These are phyloP conservation scores for Acridotheres tristis DNA, from an alignment of 2,797 vertebrate genomes.

Conservation along the genomic window DNA sequence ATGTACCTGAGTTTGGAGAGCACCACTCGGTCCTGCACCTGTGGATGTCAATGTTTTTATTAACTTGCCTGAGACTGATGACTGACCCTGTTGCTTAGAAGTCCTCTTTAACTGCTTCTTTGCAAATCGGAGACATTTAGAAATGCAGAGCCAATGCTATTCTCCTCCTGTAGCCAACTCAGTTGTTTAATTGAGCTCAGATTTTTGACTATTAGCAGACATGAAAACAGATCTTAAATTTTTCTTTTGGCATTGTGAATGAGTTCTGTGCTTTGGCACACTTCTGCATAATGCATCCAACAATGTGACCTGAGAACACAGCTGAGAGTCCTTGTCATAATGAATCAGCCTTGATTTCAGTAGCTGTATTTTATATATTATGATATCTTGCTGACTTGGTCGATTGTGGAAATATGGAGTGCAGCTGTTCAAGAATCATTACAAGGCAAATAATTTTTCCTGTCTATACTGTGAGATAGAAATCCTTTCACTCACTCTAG, in stretches of 20 bases:
- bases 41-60: neutral
- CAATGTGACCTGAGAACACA: neutral
- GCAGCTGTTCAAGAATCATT: constrained; percentile 53
- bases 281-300: neutral
- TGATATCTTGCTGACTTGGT: constrained; percentile 20
- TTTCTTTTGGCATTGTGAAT: constrained; percentile 12
- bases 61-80: neutral
- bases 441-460: constrained; percentile 44
- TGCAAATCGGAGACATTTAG: neutral
- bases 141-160: neutral
- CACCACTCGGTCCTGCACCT: neutral
- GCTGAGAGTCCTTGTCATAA: neutral
- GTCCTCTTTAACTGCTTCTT: neutral
- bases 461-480: neutral
- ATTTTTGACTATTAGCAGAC: neutral
- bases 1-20: neutral
- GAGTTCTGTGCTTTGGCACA: neutral
- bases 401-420: neutral
- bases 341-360: constrained; percentile 45
- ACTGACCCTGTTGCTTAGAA: neutral
- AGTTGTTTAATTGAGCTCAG: neutral
- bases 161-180: neutral
- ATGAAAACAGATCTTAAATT: constrained; percentile 5
- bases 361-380: constrained; percentile 20
- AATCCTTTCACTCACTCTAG: neutral